Conservation (phyloP, 2,888 invertebrate species). For the Lycocerus yunnanus region DNA sequence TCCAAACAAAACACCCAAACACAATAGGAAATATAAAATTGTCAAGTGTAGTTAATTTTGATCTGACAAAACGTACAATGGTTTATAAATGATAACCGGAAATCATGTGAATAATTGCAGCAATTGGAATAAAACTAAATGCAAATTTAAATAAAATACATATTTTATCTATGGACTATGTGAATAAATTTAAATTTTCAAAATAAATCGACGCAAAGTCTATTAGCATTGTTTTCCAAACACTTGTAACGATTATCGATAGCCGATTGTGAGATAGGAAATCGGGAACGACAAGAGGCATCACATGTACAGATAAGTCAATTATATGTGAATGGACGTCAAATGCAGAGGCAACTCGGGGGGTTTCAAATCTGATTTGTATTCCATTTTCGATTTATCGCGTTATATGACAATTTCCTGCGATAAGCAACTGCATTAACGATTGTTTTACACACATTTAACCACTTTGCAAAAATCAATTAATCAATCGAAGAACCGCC, state of each 20-base stretch:
- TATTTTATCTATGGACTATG: background rate
- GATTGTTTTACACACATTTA: constrained; percentile 20
- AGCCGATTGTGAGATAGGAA: constrained; percentile 18
- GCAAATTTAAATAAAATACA: background rate
- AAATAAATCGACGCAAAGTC: background rate
- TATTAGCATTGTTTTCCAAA: constrained; percentile 17
- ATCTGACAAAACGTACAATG: background rate
- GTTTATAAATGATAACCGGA: background rate
- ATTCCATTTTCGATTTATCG: constrained; percentile 33
- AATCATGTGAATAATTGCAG: background rate
- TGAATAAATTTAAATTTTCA: background rate
- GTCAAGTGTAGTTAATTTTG: background rate
- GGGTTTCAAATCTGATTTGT: constrained; percentile 32
- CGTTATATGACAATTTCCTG: constrained; percentile 31
- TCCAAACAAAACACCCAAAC: background rate
- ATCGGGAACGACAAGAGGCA: constrained; percentile 23
- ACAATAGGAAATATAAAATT: background rate
- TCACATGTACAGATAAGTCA: constrained; percentile 32
- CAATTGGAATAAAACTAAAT: background rate
- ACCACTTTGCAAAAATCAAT: constrained; percentile 1
- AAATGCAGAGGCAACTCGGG: constrained; percentile 29
- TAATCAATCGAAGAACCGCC: background rate
- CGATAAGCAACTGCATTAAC: constrained; percentile 24
- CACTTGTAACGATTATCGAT: constrained; percentile 19
- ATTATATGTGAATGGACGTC: constrained; percentile 32